These are phyloP conservation scores for Drosophila fulvimacula DNA, from an alignment of 2,888 invertebrate genomes.

Conservation along the genomic window DNA sequence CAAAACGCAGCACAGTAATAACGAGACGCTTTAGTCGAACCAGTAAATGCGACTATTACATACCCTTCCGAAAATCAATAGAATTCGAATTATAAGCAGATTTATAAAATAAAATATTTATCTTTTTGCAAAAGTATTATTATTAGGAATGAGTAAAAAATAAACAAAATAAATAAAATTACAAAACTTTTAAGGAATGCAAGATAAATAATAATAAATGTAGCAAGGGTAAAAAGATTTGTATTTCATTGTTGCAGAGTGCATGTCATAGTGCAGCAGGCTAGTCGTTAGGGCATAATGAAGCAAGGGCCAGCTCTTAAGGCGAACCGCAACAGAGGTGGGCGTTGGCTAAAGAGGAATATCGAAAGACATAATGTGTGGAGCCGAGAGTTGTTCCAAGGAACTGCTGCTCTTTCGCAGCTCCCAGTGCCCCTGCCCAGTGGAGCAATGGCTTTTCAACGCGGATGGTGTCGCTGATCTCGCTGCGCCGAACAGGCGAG, in stretches of 20 bases:
- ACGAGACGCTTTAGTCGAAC: slow-evolving; percentile 5
- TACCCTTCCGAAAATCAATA: slow-evolving; percentile 20
- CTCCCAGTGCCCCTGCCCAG: slow-evolving; percentile 37
- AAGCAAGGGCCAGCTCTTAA: slow-evolving; percentile 29
- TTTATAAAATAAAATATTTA: too few relatives aligned
- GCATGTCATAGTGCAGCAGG: too few relatives aligned
- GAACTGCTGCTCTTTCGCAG: slow-evolving; percentile 48
- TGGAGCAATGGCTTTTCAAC: slow-evolving; percentile 71
- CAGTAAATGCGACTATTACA: not conserved
- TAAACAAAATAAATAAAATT: too few relatives aligned
- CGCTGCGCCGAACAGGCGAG: slow-evolving; percentile 24
- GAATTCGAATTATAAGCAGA: too few relatives aligned
- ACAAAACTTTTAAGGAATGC: too few relatives aligned
- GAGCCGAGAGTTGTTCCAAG: slow-evolving; percentile 50
- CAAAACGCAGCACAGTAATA: slow-evolving; percentile 50
- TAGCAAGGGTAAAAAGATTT: too few relatives aligned
- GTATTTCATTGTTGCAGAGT: too few relatives aligned
- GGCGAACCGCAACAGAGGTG: slow-evolving; percentile 52
- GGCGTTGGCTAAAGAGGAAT: slow-evolving; percentile 59
- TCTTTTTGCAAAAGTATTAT: too few relatives aligned
- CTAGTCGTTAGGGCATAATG: not conserved
- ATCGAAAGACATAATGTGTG: slow-evolving; percentile 52
- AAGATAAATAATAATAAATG: too few relatives aligned
- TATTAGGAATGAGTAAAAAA: too few relatives aligned
- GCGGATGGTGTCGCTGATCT: slow-evolving; percentile 76